phyloP scores from a whole-genome alignment of 1,140 invertebrate genomes.

The Calliopsis andreniformis region DNA sequence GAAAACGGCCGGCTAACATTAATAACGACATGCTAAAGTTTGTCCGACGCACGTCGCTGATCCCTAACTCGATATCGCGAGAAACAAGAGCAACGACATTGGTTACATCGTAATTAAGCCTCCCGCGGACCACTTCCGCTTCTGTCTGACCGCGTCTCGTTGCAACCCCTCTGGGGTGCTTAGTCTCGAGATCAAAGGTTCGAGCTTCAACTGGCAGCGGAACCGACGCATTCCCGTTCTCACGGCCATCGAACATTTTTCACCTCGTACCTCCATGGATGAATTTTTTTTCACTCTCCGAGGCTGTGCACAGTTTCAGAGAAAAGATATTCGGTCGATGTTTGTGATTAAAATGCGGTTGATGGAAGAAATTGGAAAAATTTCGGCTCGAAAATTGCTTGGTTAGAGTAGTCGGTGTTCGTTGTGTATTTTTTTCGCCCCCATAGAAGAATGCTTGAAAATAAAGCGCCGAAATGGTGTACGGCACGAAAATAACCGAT shows the following conservation, averaged over 20 bases:
- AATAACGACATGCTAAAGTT: slow-evolving; percentile 58
- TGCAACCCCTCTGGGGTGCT: not conserved
- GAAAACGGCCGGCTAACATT: slow-evolving; percentile 57
- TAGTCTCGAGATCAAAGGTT: slow-evolving; percentile 31
- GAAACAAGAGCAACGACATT: slow-evolving; percentile 50
- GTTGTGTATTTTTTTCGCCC: too few relatives aligned
- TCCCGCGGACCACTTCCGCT: slow-evolving; percentile 36
- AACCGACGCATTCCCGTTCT: not conserved
- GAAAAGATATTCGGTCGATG: not conserved
- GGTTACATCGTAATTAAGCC: slow-evolving; percentile 55
- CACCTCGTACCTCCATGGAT: not conserved
- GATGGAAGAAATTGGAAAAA: too few relatives aligned
- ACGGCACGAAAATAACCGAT: not conserved
- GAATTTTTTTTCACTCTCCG: too few relatives aligned
- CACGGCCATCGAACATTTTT: not conserved
- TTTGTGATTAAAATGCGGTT: too few relatives aligned
- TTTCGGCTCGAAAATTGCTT: too few relatives aligned
- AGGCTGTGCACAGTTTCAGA: too few relatives aligned
- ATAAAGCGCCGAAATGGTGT: slow-evolving; percentile 14
- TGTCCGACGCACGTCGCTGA: slow-evolving; percentile 44
- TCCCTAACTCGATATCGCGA: slow-evolving; percentile 33
- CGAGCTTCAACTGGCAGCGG: slow-evolving; percentile 10
- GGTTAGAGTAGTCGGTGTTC: too few relatives aligned
- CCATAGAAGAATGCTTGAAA: slow-evolving; percentile 7
- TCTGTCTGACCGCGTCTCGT: slow-evolving; percentile 5